A percentile compares a stretch with the other conserved stretches of the same genome.
phyloP scores from a whole-genome alignment of 1,140 invertebrate species.

The Odontomachus brunneus region DNA sequence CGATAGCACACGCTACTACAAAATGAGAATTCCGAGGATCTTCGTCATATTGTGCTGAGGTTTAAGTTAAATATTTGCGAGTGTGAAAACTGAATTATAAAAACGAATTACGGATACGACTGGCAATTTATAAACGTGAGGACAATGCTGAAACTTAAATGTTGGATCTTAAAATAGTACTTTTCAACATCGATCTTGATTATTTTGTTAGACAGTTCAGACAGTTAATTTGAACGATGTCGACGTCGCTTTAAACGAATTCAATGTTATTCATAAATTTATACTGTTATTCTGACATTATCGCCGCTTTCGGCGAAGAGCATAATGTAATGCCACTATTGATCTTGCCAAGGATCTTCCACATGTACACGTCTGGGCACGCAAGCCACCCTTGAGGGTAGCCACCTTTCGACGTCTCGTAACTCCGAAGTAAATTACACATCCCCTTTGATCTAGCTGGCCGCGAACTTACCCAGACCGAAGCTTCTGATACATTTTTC shows the following conservation, averaged over 20 bases:
- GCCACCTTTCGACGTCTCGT: conserved; percentile 44
- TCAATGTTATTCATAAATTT: not conserved
- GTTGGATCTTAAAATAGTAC: too few relatives aligned
- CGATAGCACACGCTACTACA: not conserved
- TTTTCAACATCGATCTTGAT: too few relatives aligned
- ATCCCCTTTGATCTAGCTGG: conserved; percentile 65
- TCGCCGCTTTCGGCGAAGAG: not conserved
- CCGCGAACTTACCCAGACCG: conserved; percentile 55
- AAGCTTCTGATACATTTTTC: conserved; percentile 71
- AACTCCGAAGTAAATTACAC: conserved; percentile 66
- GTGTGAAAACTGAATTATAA: conserved; percentile 4
- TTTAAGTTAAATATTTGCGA: not conserved
- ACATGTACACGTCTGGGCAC: conserved; percentile 1
- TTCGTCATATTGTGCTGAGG: too few relatives aligned
- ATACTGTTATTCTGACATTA: not conserved
- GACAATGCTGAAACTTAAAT: too few relatives aligned
- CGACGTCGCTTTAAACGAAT: not conserved
- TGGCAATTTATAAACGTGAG: too few relatives aligned
- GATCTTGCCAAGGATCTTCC: conserved; percentile 28
- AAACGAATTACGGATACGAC: too few relatives aligned
- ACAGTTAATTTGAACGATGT: not conserved
- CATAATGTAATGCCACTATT: conserved; percentile 22
- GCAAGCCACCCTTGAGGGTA: conserved; percentile 13
- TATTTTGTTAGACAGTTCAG: too few relatives aligned
- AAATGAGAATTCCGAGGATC: not conserved